Base-by-base conservation (phyloP, 2,888 invertebrate species). In the Drepanosiphum platanoidis region DNA sequence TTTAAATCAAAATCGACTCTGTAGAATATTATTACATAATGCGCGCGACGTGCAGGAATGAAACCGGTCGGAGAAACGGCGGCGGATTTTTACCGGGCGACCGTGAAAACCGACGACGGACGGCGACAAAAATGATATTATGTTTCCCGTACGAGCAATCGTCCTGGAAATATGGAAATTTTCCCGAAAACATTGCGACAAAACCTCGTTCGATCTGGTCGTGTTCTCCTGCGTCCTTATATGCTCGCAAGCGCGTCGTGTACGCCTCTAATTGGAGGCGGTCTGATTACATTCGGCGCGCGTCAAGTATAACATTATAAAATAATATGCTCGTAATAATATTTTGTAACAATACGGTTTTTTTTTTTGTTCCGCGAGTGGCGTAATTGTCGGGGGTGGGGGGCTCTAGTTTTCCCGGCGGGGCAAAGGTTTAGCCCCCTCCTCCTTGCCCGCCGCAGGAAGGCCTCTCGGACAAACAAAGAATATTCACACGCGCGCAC, bases 51-150 rank as follows among this genome's bases (percentile, higher is more conserved):
- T 27, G 27, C 15, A 46, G 66, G 78, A 77, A 61, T 77, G n/a
- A n/a, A 79, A 79, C 79, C 68, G 68, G 79, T 79, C 27, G 70
- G 46, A 9, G 34, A 68, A 52, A 70, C 52, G 27, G 46, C 52
- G 27, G 46, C n/a, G 13, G 78, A 79, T 46, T 32, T 42, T 42
- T 34, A 75, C 80, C 27, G 34, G 80, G 70, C 36, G 70, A 52
- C 80, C 80, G 70, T 80, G 80, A 80, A 80, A 80, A 80, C 36
- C 52, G 68, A 52, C 36, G 46, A 36, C 68, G 46, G 70, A 68
- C 52, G 68, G 36, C 36, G 46, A 36, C 68, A 68, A 80, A 68
- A 70, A 52, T 27, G 36, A 70, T 11, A n/a, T 66, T 42, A 15
- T 64, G 22, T 66, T 66, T 32, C 22, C 22, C 22, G 13, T 42